A percentile compares a stretch with the other conserved stretches of the same genome.
These are phyloP conservation scores for Gadopsis marmoratus DNA, from an alignment of 2,797 vertebrate species.

Conservation along the genomic window DNA sequence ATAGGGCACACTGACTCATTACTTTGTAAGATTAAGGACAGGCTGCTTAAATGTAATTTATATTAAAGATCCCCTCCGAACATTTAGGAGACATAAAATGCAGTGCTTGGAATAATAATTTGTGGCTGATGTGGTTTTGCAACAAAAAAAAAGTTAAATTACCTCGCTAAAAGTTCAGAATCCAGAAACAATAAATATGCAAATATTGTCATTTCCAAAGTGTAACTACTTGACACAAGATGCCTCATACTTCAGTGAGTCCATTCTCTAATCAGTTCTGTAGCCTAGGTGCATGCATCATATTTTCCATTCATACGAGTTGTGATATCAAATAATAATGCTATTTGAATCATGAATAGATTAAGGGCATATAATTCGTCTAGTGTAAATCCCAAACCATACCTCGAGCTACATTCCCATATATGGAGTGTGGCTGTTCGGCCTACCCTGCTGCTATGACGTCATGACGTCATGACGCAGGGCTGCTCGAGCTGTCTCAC, in stretches of 20 bases:
- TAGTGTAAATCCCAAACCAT: not conserved
- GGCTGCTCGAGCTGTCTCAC: not conserved
- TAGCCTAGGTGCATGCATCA: not conserved
- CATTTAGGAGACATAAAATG: constrained; percentile 1
- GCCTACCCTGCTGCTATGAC: not conserved
- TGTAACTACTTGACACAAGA: not conserved
- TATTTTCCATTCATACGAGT: not conserved
- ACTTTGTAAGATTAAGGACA: not conserved
- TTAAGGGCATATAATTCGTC: not conserved
- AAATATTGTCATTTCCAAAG: not conserved
- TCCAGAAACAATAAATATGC: not conserved
- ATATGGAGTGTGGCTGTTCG: constrained; percentile 56
- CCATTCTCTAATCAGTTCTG: not conserved
- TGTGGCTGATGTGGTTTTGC: not conserved
- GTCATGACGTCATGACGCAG: constrained; percentile 69
- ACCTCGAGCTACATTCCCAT: constrained; percentile 52
- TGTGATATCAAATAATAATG: not conserved
- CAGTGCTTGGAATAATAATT: not conserved
- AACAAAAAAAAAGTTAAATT: not conserved
- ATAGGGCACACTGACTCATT: accelerated
- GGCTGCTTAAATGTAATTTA: not conserved
- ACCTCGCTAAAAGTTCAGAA: not conserved
- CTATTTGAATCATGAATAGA: not conserved
- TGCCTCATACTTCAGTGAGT: not conserved
- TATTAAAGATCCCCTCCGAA: not conserved